Evolutionary conservation across 2,113 vertebrate genomes (phyloP).

Genomic region (Sturnira hondurensis): DNA sequence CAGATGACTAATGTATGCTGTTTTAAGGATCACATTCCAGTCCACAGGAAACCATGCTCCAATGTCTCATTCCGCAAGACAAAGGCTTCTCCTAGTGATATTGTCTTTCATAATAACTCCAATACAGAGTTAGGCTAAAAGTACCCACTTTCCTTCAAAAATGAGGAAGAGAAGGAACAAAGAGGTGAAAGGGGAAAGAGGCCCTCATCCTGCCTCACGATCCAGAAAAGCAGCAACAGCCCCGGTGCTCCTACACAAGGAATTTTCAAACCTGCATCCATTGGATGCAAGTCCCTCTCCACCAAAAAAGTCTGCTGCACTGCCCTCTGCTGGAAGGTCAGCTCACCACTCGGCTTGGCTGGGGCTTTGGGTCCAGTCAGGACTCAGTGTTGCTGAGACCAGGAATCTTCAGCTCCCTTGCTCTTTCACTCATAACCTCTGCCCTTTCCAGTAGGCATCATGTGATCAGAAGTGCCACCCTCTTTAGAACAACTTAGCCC

Average conservation of each 20-base stretch:
- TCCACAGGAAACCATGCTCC: not conserved
- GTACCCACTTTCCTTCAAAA: not conserved
- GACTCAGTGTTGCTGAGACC: not conserved
- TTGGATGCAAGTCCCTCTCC: not conserved
- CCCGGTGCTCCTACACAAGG: not conserved
- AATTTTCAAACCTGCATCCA: not conserved
- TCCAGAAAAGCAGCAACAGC: not conserved
- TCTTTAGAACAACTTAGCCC: not conserved
- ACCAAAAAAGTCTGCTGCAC: not conserved
- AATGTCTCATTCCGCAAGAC: not conserved
- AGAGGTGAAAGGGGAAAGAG: not conserved
- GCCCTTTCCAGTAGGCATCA: not conserved
- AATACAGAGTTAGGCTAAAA: not conserved
- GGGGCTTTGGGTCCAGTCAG: fast-evolving
- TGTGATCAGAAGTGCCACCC: not conserved
- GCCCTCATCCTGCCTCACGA: not conserved
- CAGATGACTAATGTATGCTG: not conserved
- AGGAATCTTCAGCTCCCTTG: not conserved
- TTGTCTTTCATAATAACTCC: not conserved
- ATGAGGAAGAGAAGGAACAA: not conserved
- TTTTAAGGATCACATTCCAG: not conserved
- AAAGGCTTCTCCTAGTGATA: not conserved
- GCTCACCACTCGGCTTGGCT: not conserved
- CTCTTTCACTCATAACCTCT: not conserved
- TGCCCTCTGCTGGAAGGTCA: not conserved